phyloP scores from a whole-genome alignment of 2,113 vertebrate species.

The Misgurnus anguillicaudatus region DNA sequence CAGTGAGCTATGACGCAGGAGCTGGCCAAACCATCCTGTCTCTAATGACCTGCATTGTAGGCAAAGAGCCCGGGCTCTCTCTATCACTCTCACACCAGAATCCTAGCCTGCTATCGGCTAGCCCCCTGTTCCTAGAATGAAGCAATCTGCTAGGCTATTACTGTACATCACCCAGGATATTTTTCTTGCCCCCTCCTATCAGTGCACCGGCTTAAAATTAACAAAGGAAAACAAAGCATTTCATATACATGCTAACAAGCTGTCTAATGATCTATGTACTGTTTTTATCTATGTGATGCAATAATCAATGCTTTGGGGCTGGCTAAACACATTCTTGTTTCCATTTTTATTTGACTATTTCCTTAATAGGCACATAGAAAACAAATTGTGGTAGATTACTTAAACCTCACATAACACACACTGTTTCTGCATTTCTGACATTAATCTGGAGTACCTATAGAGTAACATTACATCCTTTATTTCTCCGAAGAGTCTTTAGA shows the following conservation, averaged over 20 bases:
- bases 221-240: conserved; percentile 1
- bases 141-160: conserved; percentile 41
- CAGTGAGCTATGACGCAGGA: conserved; percentile 32
- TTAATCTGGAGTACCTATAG: no score
- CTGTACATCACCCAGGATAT: conserved; percentile 34
- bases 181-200: conserved; percentile 11
- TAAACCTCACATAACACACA: no score
- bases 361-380: no score
- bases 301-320: neutral
- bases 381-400: no score
- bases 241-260: conserved; percentile 4
- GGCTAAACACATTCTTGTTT: neutral
- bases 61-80: conserved; percentile 16
- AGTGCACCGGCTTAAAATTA: neutral
- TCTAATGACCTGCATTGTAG: conserved; percentile 37
- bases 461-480: no score
- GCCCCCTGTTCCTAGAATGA: conserved; percentile 8
- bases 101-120: conserved; percentile 19
- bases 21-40: conserved; percentile 2
- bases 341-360: neutral
- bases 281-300: conserved; percentile 18
- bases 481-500: no score
- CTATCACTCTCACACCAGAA: conserved; percentile 35
- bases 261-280: conserved; percentile 25
- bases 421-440: no score